phyloP scores from a whole-genome alignment of 1,140 invertebrate species.

The Callitettix versicolor region DNA sequence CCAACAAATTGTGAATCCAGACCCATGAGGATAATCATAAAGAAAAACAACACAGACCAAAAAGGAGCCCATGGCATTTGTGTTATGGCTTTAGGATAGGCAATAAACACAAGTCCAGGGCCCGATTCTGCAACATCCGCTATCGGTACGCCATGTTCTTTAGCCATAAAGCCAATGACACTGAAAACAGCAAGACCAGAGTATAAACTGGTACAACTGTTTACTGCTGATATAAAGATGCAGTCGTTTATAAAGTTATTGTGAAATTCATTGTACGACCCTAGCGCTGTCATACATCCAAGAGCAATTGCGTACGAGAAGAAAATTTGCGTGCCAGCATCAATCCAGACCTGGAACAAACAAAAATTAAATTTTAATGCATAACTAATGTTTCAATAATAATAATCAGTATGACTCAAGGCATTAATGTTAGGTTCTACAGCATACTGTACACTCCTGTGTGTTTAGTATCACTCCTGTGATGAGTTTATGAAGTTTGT shows the following conservation, averaged over 20 bases:
- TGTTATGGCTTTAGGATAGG: conserved; percentile 58
- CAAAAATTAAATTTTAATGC: not conserved
- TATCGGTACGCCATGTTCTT: conserved; percentile 50
- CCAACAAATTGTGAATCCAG: conserved; percentile 58
- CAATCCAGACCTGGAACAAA: conserved; percentile 37
- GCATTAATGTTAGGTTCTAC: no score
- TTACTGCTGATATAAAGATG: conserved; percentile 53
- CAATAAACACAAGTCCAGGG: conserved; percentile 73
- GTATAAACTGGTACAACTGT: conserved; percentile 61
- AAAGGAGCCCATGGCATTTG: conserved; percentile 23
- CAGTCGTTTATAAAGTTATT: conserved; percentile 60
- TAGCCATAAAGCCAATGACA: conserved; percentile 64
- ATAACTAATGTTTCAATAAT: not conserved
- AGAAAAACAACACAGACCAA: conserved; percentile 55
- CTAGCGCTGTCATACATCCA: conserved; percentile 60
- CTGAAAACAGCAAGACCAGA: conserved; percentile 70
- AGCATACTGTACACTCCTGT: no score
- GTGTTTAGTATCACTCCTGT: no score
- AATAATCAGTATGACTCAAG: no score
- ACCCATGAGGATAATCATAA: conserved; percentile 71
- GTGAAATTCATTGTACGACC: conserved; percentile 60
- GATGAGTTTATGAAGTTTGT: no score
- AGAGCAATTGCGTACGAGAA: conserved; percentile 58
- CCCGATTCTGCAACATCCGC: conserved; percentile 44
- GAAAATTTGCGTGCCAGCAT: conserved; percentile 52